phyloP scores from a whole-genome alignment of 2,797 vertebrate genomes.

The Tauraco hartlaubi region DNA sequence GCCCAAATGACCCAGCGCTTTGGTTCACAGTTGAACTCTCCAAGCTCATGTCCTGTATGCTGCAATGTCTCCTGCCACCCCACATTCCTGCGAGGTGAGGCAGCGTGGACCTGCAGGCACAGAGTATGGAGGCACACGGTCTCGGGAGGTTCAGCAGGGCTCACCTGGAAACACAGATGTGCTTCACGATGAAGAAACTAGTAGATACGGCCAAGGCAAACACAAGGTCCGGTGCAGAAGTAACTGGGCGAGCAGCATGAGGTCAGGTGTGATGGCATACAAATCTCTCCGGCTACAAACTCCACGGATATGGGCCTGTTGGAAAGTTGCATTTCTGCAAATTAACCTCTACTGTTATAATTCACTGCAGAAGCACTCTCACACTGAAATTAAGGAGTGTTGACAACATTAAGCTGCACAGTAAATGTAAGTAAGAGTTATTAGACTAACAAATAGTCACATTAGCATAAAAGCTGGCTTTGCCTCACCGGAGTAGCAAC shows the following conservation, averaged over 20 bases:
- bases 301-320: neutral
- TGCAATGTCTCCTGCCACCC: neutral
- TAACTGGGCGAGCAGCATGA: neutral
- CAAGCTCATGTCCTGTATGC: fast-evolving
- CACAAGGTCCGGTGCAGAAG: neutral
- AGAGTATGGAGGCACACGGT: fast-evolving
- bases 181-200: neutral
- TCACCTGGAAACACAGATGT: neutral
- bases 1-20: neutral
- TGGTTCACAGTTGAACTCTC: neutral
- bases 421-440: constrained; percentile 41
- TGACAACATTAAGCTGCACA: constrained; percentile 8
- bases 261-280: fast-evolving
- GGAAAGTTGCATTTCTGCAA: neutral
- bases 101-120: neutral
- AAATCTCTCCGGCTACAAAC: neutral
- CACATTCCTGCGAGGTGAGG: neutral
- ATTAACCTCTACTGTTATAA: neutral
- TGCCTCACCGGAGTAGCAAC: neutral
- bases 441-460: constrained; percentile 35
- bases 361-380: neutral
- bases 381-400: neutral
- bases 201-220: neutral
- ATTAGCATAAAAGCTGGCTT: constrained; percentile 48
- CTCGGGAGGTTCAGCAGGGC: neutral